Conservation (phyloP, 1,140 invertebrate genomes). For the Cylas formicarius region DNA sequence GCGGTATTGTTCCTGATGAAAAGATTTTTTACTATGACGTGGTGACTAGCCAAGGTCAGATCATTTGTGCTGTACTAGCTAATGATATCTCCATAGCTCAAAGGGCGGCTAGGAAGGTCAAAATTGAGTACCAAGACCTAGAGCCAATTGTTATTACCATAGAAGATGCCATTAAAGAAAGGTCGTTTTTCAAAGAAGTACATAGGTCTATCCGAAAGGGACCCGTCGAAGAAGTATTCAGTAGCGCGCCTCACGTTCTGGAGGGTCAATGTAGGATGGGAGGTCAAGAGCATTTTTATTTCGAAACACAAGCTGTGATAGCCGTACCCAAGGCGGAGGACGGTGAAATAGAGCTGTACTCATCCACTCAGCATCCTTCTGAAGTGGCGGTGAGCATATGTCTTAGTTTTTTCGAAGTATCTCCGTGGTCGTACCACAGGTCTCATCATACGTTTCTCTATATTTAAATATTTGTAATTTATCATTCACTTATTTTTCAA, state of each 20-base stretch:
- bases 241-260: constrained; percentile 54
- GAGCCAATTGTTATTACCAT: constrained; percentile 72
- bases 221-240: constrained; percentile 57
- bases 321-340: constrained; percentile 72
- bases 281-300: constrained; percentile 95
- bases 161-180: constrained; percentile 70
- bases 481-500: too few species aligned
- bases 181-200: constrained; percentile 48
- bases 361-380: constrained; percentile 75
- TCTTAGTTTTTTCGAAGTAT: background rate
- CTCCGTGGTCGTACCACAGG: background rate
- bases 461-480: background rate
- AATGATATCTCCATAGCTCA: constrained; percentile 63
- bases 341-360: constrained; percentile 79
- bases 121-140: constrained; percentile 66
- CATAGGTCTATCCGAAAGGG: constrained; percentile 48
- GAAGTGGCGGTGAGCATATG: constrained; percentile 50
- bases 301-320: constrained; percentile 76
- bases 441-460: background rate
- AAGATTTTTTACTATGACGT: constrained; percentile 61
- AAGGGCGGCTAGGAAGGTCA: constrained; percentile 62
- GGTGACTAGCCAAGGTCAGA: constrained; percentile 68
- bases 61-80: constrained; percentile 70
- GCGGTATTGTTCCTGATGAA: constrained; percentile 60
- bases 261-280: constrained; percentile 74